phyloP scores from a whole-genome alignment of 92 coral and sea anemone genomes.

The Nematostella vectensis region DNA sequence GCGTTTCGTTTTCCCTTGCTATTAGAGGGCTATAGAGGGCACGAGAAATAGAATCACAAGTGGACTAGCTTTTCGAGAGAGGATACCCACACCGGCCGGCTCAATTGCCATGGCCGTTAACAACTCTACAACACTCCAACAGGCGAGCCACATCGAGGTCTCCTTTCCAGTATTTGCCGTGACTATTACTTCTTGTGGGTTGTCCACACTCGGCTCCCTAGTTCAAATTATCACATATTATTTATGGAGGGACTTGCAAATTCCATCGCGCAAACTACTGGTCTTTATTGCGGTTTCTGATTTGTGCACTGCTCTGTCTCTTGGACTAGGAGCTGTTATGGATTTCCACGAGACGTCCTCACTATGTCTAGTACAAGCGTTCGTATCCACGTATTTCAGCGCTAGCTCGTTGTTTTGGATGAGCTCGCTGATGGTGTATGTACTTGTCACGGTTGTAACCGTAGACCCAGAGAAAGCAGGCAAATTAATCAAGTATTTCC shows the following conservation, averaged over 20 bases:
- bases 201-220: conserved; percentile 31
- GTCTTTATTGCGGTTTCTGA: conserved; percentile 42
- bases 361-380: conserved; percentile 23
- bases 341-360: conserved; percentile 3
- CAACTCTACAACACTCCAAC: too few relatives aligned
- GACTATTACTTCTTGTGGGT: conserved; percentile 1
- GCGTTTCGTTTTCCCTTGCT: too few relatives aligned
- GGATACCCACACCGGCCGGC: too few relatives aligned
- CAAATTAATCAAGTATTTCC: conserved; percentile 21
- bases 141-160: too few relatives aligned
- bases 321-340: conserved; percentile 5
- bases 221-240: conserved; percentile 29
- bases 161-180: background rate
- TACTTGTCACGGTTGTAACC: conserved; percentile 24
- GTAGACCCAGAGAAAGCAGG: conserved; percentile 19
- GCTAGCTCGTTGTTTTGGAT: conserved; percentile 39
- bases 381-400: conserved; percentile 21
- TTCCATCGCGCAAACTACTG: conserved; percentile 20
- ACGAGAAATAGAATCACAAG: too few relatives aligned
- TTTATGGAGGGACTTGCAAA: conserved; percentile 24
- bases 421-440: conserved; percentile 20
- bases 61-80: too few relatives aligned
- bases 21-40: too few relatives aligned
- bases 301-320: conserved; percentile 9
- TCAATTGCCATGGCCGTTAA: too few relatives aligned